A percentile compares a stretch with the other conserved stretches of the same genome.
These are phyloP conservation scores for Datnioides undecimradiatus DNA, from an alignment of 2,113 vertebrate genomes.

Conservation along the genomic window DNA sequence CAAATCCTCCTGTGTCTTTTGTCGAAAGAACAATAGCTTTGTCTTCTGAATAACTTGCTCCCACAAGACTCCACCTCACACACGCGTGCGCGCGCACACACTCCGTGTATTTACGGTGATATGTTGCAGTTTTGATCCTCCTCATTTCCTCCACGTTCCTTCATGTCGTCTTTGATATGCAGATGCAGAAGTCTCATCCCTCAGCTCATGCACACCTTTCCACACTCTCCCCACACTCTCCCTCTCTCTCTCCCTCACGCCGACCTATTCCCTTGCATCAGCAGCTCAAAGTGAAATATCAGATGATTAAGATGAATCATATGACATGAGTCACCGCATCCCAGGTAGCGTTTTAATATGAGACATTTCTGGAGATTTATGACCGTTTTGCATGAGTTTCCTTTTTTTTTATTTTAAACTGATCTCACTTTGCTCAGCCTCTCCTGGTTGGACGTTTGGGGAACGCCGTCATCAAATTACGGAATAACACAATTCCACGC, in stretches of 20 bases:
- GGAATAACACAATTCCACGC: conserved; percentile 15
- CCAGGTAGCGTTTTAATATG: conserved; percentile 36
- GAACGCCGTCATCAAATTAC: conserved; percentile 43
- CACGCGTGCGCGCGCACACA: background rate
- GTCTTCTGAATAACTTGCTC: conserved; percentile 50
- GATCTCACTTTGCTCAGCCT: conserved; percentile 31
- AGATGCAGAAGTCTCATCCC: conserved; percentile 59
- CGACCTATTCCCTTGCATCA: conserved; percentile 1
- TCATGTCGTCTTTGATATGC: conserved; percentile 73
- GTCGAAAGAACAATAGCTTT: conserved; percentile 59
- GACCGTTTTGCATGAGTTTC: conserved; percentile 23
- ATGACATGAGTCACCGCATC: conserved; percentile 34
- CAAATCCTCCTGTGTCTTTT: conserved; percentile 64
- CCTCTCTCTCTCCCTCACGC: background rate
- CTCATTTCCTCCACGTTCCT: conserved; percentile 43
- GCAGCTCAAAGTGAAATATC: conserved; percentile 56
- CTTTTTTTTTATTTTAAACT: conserved; percentile 44
- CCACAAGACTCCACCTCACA: conserved; percentile 38
- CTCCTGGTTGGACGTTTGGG: background rate
- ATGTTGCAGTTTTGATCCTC: conserved; percentile 41
- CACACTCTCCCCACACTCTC: conserved; percentile 23
- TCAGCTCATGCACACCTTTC: conserved; percentile 20
- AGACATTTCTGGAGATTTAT: conserved; percentile 35
- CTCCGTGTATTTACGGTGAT: conserved; percentile 34
- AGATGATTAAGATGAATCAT: conserved; percentile 57